Evolutionary conservation across 2,797 vertebrate genomes (phyloP), one percentile per base, ranked within the genome.

Genomic region (Kryptolebias ocellatus): DNA sequence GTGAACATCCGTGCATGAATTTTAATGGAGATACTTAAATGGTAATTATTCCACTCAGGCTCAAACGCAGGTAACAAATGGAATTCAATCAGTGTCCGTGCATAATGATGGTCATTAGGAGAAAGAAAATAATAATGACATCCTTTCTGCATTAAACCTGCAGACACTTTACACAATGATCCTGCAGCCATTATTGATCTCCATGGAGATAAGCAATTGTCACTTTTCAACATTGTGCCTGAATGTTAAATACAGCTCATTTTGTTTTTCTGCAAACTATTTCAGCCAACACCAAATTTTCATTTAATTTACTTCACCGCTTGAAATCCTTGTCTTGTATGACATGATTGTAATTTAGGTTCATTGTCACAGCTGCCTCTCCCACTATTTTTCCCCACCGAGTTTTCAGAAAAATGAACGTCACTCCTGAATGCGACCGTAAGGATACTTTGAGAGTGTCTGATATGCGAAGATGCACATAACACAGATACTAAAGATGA

Each of bases 1-100:
- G 96, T 96, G 96, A 95, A 97, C 96, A 96, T 96, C 95, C 96
- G 94, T 97, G 97, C 96, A 98, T 98, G 97, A 98, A 99, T 99
- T 99, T 99, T 98, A 99, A 99, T 98, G 95, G 95, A 96, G 96
- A 97, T 95, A 98, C 97, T 98, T 98, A 99, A 98, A 98, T 98
- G 96, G 95, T 98, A 99, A 99, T 99, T 99, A 99, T 98, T 99
- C 96, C 96, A 97, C 97, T 98, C 96, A 97, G 96, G 95, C 96
- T 97, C 96, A 97, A 98, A 98, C 94, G 95, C 95, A 98, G 96
- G 97, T 98, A 99, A 98, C 96, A 99, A 98, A 98, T 99, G 96
- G 95, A 98, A 98, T 98, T 96, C 96, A 99, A 98, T 98, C 97
- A 98, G 96, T 97, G 96, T 96, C 97, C 95, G 91, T 94, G 96